phyloP scores from a whole-genome alignment of 1,140 invertebrate species.

The Delia radicum region DNA sequence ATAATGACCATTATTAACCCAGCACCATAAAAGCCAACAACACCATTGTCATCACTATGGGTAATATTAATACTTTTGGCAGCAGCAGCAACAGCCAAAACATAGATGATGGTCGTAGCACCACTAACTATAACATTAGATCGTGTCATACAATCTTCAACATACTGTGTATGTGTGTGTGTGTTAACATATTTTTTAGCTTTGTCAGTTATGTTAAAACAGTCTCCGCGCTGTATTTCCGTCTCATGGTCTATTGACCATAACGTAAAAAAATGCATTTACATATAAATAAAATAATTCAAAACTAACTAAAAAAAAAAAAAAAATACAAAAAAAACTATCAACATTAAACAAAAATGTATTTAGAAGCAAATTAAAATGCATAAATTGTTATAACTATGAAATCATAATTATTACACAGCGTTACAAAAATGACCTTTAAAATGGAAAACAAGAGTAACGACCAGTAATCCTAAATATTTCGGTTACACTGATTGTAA shows the following conservation, averaged over 20 bases:
- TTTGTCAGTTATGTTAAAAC: not conserved
- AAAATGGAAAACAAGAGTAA: too few relatives aligned
- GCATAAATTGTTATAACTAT: not conserved
- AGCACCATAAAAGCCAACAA: not conserved
- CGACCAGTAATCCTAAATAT: too few relatives aligned
- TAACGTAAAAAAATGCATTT: constrained; percentile 2
- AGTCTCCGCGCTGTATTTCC: not conserved
- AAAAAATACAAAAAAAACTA: not conserved
- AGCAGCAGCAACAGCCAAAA: not conserved
- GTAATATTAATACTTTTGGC: not conserved
- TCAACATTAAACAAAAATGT: not conserved
- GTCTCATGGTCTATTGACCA: constrained; percentile 18
- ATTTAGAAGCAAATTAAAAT: not conserved
- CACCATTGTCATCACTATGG: not conserved
- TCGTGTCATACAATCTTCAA: not conserved
- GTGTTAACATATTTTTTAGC: not conserved
- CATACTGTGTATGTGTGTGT: not conserved
- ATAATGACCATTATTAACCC: not conserved
- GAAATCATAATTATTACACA: not conserved
- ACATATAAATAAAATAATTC: not conserved
- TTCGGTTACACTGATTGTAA: too few relatives aligned
- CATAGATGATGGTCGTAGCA: not conserved
- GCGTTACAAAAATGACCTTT: too few relatives aligned
- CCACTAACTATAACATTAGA: not conserved
- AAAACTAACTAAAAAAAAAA: not conserved